Evolutionary conservation across 2,113 vertebrate species (phyloP).

Genomic region (Heptranchias perlo): DNA sequence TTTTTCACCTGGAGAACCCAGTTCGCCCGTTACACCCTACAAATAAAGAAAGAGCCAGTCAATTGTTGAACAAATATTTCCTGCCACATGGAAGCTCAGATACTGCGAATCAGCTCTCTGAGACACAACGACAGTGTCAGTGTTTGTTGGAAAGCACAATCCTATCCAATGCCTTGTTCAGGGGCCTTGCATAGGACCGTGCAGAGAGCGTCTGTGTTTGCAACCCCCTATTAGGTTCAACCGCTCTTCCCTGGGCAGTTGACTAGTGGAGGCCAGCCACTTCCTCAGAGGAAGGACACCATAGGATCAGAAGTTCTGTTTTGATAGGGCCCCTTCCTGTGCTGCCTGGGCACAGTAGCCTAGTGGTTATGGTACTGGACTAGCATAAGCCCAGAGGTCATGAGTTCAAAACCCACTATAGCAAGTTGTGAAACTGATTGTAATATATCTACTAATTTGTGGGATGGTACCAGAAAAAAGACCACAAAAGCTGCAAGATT

Average conservation of each 20-base stretch:
- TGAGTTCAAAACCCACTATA: background rate
- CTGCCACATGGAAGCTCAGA: background rate
- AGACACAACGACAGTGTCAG: too few relatives aligned
- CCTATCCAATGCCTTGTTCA: background rate
- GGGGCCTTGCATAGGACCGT: background rate
- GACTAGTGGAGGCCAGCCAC: background rate
- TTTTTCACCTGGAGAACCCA: constrained; percentile 57
- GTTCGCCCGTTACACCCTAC: constrained; percentile 60
- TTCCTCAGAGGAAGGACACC: background rate
- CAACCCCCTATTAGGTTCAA: background rate
- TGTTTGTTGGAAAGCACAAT: background rate
- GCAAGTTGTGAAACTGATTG: background rate
- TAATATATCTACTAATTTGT: background rate
- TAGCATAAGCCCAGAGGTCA: background rate
- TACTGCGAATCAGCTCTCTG: background rate
- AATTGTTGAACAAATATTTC: background rate
- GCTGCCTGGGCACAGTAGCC: background rate
- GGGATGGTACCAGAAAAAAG: background rate
- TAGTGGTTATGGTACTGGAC: background rate
- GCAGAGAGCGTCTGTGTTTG: background rate
- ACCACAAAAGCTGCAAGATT: background rate
- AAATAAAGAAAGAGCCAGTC: background rate
- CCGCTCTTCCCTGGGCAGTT: background rate
- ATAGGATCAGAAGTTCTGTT: background rate
- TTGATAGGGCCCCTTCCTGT: background rate